Percentiles rank a stretch among this genome's conserved stretches.
Conservation (phyloP, 2,797 vertebrate species). For the Thamnophis elegans region DNA sequence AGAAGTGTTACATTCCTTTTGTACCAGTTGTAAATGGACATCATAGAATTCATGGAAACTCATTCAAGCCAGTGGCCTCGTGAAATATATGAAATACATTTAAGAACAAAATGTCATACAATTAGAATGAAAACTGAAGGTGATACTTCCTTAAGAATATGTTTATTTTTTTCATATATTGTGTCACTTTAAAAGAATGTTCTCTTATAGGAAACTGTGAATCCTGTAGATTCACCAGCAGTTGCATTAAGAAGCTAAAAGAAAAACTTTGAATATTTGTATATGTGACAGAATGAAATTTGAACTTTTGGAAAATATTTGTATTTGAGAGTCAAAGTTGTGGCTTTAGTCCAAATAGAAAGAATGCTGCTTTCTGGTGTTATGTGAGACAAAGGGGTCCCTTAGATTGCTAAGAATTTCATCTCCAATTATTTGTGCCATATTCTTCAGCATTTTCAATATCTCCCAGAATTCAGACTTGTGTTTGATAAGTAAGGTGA, state of each 20-base stretch:
- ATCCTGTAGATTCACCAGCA: constrained; percentile 48
- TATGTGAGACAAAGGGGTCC: no score
- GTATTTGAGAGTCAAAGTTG: background rate
- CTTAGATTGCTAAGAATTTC: background rate
- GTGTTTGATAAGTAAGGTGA: background rate
- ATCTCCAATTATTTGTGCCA: background rate
- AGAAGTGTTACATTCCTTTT: background rate
- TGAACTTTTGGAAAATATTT: constrained; percentile 23
- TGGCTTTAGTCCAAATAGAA: background rate
- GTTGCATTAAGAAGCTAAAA: constrained; percentile 24
- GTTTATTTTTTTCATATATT: constrained; percentile 5
- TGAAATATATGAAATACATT: constrained; percentile 2
- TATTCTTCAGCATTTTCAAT: background rate
- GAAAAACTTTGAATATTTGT: constrained; percentile 23
- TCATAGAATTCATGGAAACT: background rate
- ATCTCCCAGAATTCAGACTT: background rate
- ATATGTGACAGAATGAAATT: constrained; percentile 36
- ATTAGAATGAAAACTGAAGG: background rate
- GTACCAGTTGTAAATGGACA: background rate
- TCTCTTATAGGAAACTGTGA: constrained; percentile 39
- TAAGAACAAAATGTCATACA: constrained; percentile 16
- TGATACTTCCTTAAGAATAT: constrained; percentile 18
- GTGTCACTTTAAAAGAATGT: constrained; percentile 10
- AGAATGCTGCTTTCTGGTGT: background rate
- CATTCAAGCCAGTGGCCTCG: constrained; percentile 13